Conservation (phyloP, 2,113 vertebrate genomes). For the Neogobius melanostomus region DNA sequence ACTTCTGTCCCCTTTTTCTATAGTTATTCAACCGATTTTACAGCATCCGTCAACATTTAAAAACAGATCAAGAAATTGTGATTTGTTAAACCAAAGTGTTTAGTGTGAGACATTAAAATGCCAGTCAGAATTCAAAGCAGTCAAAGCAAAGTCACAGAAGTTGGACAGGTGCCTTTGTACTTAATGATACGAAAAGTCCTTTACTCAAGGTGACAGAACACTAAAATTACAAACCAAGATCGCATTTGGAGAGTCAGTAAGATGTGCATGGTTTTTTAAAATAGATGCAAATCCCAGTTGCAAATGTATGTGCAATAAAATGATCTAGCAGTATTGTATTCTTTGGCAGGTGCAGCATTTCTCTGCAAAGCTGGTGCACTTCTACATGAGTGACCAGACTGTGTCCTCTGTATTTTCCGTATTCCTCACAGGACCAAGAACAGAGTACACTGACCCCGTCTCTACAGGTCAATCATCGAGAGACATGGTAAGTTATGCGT, state of each 20-base stretch:
- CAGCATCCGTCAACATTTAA: too few relatives aligned
- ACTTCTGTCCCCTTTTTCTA: too few relatives aligned
- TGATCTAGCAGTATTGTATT: background rate
- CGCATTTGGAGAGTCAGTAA: too few relatives aligned
- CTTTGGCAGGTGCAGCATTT: background rate
- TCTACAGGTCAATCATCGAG: background rate
- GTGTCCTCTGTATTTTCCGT: constrained; percentile 1
- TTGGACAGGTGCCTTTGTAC: background rate
- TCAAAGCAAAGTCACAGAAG: constrained; percentile 1
- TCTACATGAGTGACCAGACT: background rate
- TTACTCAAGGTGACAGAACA: background rate
- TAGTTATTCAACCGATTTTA: too few relatives aligned
- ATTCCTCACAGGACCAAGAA: background rate
- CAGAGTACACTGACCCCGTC: background rate
- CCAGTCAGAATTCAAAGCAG: background rate
- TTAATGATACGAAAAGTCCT: background rate
- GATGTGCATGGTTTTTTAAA: too few relatives aligned
- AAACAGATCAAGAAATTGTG: too few relatives aligned
- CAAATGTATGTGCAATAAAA: too few relatives aligned
- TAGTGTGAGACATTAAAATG: background rate
- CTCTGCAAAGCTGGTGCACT: background rate
- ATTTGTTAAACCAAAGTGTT: background rate
- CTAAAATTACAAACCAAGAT: background rate
- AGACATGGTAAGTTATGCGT: background rate
- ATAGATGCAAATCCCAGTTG: too few relatives aligned